Evolutionary conservation across 2,888 invertebrate species (phyloP), one percentile per base, ranked within the genome.

Genomic region (Molorchus minor): DNA sequence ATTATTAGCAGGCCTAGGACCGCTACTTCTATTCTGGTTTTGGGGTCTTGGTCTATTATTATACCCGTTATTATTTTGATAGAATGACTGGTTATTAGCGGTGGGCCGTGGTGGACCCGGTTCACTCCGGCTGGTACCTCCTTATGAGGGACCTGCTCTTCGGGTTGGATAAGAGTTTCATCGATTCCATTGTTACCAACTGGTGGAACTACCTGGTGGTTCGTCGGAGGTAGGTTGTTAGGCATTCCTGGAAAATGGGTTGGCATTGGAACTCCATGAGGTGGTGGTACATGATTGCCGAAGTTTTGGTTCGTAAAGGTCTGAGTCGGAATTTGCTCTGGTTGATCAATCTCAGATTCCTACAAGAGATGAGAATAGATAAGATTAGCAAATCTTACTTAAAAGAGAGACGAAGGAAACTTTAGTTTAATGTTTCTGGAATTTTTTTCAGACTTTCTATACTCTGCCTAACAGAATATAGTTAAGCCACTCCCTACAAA

Each of bases 241-340:
- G 65, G 67, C 30, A 61, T 56, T n/a, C 41, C 15, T 7, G 59
- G 46, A 65, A 77, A 79, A 58, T 78, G 77, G 17, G 86, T 86
- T 56, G 87, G 84, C 77, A 85, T 80, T 2, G 84, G 85, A 68
- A 85, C 84, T 8, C 84, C 84, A 13, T 84, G 84, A 1, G 84
- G 84, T 17, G 84, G 84, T 1, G 84, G 84, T 16, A 84, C 84
- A 67, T 82, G 68, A 2, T 54, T 54, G 35, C 83, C 81, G 78
- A 88, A 93, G 76, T 88, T 90, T 77, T 92, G 93, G 81, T 94
- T 94, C 54, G 93, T 93, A 80, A 91, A 94, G 40, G 93, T 93
- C 81, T 93, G 92, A 20, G 90, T 87, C 17, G 92, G 91, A 75
- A 94, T 93, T 33, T 82, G 81, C 67, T 85, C 85, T 38, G 81